A percentile compares a stretch with the other conserved stretches of the same genome.
These are phyloP conservation scores for Clivina fossor DNA, from an alignment of 2,888 invertebrate genomes.

Conservation along the genomic window DNA sequence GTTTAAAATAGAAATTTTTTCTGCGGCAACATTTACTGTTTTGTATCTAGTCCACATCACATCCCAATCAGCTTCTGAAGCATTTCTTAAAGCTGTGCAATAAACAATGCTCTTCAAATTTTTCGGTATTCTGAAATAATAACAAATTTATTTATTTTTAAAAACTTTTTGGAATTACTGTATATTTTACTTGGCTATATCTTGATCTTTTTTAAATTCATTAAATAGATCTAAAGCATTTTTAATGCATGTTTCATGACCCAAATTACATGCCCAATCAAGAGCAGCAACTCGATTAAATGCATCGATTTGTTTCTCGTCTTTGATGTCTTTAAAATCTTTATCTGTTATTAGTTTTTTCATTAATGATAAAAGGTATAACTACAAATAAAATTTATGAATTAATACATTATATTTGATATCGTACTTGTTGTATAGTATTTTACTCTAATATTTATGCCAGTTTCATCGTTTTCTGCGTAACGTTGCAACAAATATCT, in stretches of 20 bases:
- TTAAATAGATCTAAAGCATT: constrained; percentile 54
- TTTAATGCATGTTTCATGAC: constrained; percentile 59
- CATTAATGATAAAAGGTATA: constrained; percentile 38
- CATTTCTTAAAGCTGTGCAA: constrained; percentile 71
- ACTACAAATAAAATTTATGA: neutral
- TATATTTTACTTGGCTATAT: constrained; percentile 32
- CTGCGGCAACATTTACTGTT: constrained; percentile 64
- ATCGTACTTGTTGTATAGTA: neutral
- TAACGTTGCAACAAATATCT: constrained; percentile 48
- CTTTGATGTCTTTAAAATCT: constrained; percentile 36
- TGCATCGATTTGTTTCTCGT: constrained; percentile 55
- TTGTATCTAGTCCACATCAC: constrained; percentile 63
- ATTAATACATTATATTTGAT: neutral
- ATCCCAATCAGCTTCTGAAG: constrained; percentile 64
- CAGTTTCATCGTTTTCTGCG: constrained; percentile 44
- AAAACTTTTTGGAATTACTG: no score
- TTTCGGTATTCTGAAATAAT: constrained; percentile 56
- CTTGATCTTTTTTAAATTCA: constrained; percentile 45
- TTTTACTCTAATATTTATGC: constrained; percentile 12
- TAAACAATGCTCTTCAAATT: constrained; percentile 73
- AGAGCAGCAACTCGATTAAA: constrained; percentile 63
- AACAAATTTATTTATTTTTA: constrained; percentile 1
- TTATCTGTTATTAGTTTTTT: constrained; percentile 36
- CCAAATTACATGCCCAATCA: constrained; percentile 66
- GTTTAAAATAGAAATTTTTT: constrained; percentile 65